Percentiles rank a stretch among this genome's conserved stretches.
Evolutionary conservation across 2,888 invertebrate species (phyloP).

Genomic region (Eilema griseolum): DNA sequence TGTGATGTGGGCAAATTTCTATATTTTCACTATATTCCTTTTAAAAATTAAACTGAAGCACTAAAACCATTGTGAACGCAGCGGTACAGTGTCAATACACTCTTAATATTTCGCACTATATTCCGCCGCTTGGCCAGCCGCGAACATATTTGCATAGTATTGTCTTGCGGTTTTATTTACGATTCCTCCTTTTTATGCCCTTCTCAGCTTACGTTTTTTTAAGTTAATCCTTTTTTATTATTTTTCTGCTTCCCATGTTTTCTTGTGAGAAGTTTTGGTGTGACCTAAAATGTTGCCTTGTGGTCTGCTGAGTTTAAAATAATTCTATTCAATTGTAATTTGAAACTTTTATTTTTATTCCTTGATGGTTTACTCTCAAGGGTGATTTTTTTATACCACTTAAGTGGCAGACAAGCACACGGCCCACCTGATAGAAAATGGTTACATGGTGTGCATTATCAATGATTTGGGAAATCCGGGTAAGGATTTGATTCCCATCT

Average conservation of each 20-base stretch:
- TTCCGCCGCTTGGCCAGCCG: constrained; percentile 44
- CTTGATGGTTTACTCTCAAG: background rate
- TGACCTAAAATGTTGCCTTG: background rate
- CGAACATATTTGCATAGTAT: constrained; percentile 57
- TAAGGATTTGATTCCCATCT: no score
- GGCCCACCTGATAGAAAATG: no score
- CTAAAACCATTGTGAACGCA: constrained; percentile 15
- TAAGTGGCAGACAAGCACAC: no score
- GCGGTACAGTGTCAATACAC: constrained; percentile 39
- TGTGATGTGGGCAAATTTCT: no score
- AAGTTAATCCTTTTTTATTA: constrained; percentile 50
- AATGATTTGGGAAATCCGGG: no score
- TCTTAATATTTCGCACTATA: constrained; percentile 55
- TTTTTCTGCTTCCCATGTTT: constrained; percentile 24
- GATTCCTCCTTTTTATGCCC: constrained; percentile 39
- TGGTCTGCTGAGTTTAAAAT: background rate
- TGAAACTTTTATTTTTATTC: background rate
- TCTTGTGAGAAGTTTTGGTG: background rate
- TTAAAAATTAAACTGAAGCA: background rate
- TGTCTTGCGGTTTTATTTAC: constrained; percentile 54
- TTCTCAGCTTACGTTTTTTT: constrained; percentile 49
- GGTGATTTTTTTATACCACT: no score
- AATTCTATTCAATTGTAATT: background rate
- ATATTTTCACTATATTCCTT: background rate
- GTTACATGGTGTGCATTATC: no score